Conservation (phyloP, 2,797 vertebrate genomes). For the Gallinago solitaria region DNA sequence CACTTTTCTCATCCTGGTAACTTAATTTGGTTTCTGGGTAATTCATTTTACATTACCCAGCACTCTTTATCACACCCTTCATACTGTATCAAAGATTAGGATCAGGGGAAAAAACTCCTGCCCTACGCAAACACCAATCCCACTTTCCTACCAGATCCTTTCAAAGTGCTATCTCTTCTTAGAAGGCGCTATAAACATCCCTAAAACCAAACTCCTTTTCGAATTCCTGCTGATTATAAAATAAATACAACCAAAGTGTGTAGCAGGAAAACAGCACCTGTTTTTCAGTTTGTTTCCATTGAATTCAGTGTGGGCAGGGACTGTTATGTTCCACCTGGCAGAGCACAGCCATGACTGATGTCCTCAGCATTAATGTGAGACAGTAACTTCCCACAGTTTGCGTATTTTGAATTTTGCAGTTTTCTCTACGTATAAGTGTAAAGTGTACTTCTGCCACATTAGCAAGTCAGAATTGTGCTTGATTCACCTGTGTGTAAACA, state of each 20-base stretch:
- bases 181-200: neutral
- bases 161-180: neutral
- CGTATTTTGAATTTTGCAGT: neutral
- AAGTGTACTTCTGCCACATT: neutral
- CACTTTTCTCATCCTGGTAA: neutral
- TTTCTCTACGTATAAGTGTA: neutral
- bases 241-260: neutral
- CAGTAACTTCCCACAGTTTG: neutral
- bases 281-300: neutral
- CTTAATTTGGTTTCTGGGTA: neutral
- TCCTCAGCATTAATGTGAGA: rapidly evolving
- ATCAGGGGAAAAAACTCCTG: rapidly evolving
- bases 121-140: neutral
- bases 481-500: neutral
- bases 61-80: neutral
- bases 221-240: neutral
- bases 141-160: neutral
- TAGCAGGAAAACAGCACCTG: neutral
- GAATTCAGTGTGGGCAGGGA: neutral
- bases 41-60: neutral
- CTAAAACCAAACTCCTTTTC: neutral
- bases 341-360: neutral
- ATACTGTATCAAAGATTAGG: neutral
- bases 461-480: neutral
- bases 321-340: neutral